These are phyloP conservation scores for Aplidium turbinatum DNA, from an alignment of 23 tunicate genomes.

Conservation along the genomic window DNA sequence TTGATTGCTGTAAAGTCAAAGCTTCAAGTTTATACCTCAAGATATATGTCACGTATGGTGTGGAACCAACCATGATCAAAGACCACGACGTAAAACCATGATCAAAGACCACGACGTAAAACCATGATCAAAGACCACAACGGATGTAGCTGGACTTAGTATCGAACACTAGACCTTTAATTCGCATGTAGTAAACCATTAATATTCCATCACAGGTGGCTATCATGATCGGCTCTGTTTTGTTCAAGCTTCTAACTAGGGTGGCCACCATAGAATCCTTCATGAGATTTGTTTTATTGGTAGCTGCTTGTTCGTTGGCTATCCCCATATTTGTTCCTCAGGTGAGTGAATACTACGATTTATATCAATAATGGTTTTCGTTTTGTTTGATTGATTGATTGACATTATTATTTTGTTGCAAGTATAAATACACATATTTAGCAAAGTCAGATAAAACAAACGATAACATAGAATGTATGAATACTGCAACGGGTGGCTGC, in stretches of 20 bases:
- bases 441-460: too few species aligned
- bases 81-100: too few species aligned
- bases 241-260: conserved; percentile 35
- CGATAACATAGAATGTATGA: too few species aligned
- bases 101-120: too few species aligned
- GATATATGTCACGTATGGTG: background rate
- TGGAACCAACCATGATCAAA: background rate
- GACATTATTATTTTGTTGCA: too few species aligned
- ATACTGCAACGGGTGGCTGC: too few species aligned
- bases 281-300: conserved; percentile 44
- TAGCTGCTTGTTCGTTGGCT: conserved; percentile 25
- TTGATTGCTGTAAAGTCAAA: too few species aligned
- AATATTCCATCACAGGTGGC: conserved; percentile 38
- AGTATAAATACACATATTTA: too few species aligned
- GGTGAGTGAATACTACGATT: conserved; percentile 22
- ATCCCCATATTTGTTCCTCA: conserved; percentile 37
- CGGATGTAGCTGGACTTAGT: too few species aligned
- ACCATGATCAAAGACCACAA: too few species aligned
- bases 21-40: background rate
- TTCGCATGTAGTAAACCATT: background rate
- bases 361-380: background rate
- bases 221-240: conserved; percentile 59
- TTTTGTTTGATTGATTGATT: too few species aligned
- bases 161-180: background rate
- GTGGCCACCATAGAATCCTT: conserved; percentile 28